Evolutionary conservation across 23 tunicate species (phyloP), one percentile per base, ranked within the genome.

Genomic region (Trididemnum clinides): DNA sequence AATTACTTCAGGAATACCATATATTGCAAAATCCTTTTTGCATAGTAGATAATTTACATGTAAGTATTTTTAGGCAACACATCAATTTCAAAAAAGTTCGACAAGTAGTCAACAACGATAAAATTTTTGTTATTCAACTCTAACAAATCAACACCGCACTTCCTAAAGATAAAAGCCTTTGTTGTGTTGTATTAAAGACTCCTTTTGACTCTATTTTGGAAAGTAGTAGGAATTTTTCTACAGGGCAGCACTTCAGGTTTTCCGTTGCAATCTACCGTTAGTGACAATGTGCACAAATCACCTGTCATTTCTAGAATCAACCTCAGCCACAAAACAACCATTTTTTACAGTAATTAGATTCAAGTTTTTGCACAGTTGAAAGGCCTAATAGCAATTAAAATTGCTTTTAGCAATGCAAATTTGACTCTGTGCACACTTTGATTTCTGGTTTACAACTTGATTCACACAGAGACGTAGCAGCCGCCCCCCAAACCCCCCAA

Each of bases 61-160:
- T 28, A 25, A 49, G 20, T 26, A 12, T 6, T 18, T 33, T 10
- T 20, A 5, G 25, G 44, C 25, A 39, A 76, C 22, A 39, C 39
- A 29, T 19, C 10, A 20, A n/a, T n/a, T 79, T 57, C 71, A 79
- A 79, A 33, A 79, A 79, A 79, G 25, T 57, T 79, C 4, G 84
- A 79, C 27, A 79, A 79, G 57, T 79, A 79, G 29, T 79, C 84
- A 44, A 79, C 84, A 27, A 36, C 51, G 6, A 79, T 57, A 30
- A 21, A 79, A 10, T 10, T 51, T 51, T 79, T 51, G 1, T 36
- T 71, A 27, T 79, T 30, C 3, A 51, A 5, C 57, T 79, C 84
- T 26, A 34, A 79, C 15, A 79, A 5, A 57, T 79, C 84, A 26
- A 79, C 70, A 51, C 84, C 84, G 3, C 50, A 34, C 28, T 79